Percentiles rank a stretch among this genome's conserved stretches.
phyloP scores from a whole-genome alignment of 2,888 invertebrate genomes.

The Ophion ventricosus region DNA sequence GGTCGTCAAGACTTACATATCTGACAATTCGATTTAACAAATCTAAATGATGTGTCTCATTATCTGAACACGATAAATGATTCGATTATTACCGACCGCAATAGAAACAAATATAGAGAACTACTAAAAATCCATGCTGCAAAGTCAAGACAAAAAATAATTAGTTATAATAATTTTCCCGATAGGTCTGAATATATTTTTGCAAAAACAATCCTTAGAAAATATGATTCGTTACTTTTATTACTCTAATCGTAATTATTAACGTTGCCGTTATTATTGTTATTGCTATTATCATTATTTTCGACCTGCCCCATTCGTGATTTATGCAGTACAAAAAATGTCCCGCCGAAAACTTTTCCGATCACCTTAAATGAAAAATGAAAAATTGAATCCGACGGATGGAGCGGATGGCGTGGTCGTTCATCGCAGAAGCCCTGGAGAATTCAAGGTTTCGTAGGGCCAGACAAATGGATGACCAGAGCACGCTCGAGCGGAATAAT shows the following conservation, averaged over 20 bases:
- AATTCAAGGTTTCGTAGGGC: conserved; percentile 38
- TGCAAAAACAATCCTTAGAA: neutral
- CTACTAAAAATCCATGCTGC: neutral
- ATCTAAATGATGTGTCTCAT: neutral
- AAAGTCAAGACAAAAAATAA: neutral
- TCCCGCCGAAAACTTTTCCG: conserved; percentile 29
- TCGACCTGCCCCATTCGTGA: neutral
- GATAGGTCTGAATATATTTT: neutral
- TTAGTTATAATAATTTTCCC: neutral
- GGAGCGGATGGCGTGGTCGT: conserved; percentile 30
- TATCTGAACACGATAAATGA: neutral
- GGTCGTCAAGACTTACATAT: neutral
- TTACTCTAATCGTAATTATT: neutral
- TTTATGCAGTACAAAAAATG: conserved; percentile 35
- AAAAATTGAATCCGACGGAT: conserved; percentile 39
- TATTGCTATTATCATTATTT: neutral
- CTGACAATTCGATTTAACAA: neutral
- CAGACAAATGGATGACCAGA: conserved; percentile 60
- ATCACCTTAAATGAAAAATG: conserved; percentile 40
- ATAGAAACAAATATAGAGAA: neutral
- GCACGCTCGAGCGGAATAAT: conserved; percentile 65
- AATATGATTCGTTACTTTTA: neutral
- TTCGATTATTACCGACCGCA: neutral
- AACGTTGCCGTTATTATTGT: neutral
- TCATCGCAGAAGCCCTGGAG: conserved; percentile 16